Conservation (phyloP, 1,140 invertebrate species). For the Aporrectodea caliginosa region DNA sequence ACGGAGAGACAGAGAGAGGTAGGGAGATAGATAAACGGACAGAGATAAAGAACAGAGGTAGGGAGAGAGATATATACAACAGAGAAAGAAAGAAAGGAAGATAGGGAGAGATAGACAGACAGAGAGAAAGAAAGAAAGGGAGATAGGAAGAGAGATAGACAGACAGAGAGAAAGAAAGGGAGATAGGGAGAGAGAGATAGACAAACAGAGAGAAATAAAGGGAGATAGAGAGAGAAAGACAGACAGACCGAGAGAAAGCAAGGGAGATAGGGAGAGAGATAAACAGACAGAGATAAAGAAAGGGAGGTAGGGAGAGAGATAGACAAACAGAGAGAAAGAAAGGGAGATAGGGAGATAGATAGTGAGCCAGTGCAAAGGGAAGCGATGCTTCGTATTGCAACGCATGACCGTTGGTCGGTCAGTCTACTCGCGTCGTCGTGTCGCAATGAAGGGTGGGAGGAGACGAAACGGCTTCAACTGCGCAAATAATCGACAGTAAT, state of each 20-base stretch:
- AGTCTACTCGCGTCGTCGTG: no score
- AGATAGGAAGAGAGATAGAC: neutral
- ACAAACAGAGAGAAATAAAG: no score
- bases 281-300: neutral
- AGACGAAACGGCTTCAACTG: no score
- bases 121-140: neutral
- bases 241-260: neutral
- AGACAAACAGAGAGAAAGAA: neutral
- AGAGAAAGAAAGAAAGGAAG: no score
- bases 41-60: neutral
- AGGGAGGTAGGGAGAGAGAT: neutral
- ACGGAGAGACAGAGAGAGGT: neutral
- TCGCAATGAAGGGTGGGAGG: no score
- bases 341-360: neutral
- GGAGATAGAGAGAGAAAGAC: no score
- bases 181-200: neutral
- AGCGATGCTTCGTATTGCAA: neutral
- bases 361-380: neutral
- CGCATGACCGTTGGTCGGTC: neutral
- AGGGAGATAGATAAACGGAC: neutral
- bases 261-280: neutral
- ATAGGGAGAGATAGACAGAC: neutral
- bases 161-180: neutral
- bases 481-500: neutral
- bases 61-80: no score